A percentile compares a stretch with the other conserved stretches of the same genome.
phyloP scores from a whole-genome alignment of 2,113 vertebrate genomes.

The Riparia riparia region DNA sequence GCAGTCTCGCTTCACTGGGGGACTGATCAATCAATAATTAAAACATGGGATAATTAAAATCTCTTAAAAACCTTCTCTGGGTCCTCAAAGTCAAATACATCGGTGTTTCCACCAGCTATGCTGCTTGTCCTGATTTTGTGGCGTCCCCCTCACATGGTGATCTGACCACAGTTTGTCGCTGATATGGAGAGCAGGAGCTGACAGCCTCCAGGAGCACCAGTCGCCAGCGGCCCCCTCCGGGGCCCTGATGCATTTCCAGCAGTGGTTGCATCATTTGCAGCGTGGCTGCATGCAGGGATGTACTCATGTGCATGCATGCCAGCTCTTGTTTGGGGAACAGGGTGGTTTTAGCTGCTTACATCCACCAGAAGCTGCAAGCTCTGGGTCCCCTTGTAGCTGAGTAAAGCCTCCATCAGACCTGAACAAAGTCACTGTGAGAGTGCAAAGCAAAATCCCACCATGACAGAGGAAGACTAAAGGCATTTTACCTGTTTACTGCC shows the following conservation, averaged over 20 bases:
- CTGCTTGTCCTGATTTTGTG: not conserved
- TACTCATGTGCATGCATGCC: not conserved
- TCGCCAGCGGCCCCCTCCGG: not conserved
- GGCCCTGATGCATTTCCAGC: constrained; percentile 68
- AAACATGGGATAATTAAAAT: constrained; percentile 7
- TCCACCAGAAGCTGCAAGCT: not conserved
- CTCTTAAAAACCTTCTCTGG: not conserved
- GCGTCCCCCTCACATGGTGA: not conserved
- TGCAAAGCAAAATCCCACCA: not conserved
- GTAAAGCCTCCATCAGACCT: not conserved
- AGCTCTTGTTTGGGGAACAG: not conserved
- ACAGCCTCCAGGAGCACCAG: not conserved
- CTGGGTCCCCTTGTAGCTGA: not conserved
- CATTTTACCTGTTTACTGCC: not conserved
- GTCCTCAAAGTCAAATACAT: not conserved
- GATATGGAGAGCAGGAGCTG: not conserved
- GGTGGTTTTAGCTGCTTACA: not conserved
- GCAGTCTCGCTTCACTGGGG: not conserved
- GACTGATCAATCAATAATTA: constrained; percentile 16
- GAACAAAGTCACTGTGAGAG: not conserved
- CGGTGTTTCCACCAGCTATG: not conserved
- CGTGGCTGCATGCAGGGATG: rapidly evolving
- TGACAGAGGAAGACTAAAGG: not conserved
- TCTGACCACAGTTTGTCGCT: not conserved
- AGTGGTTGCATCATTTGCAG: constrained; percentile 65